Base-by-base conservation (phyloP, 2,888 invertebrate genomes). In the Azorinus chamasolen region DNA sequence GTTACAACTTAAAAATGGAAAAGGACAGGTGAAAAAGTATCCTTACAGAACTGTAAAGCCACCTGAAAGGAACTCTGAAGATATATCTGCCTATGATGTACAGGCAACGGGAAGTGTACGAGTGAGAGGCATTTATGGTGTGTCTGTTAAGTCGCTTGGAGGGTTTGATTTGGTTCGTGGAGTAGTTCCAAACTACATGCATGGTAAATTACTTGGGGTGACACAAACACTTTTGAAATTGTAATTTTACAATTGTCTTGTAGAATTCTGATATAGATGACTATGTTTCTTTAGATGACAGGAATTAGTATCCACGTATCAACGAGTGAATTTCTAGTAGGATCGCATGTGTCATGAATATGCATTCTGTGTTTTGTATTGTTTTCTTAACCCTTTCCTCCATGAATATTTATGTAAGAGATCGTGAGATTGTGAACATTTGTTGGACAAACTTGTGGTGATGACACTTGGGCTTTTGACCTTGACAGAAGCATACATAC, bases 121-220 rank as follows among this genome's bases (percentile, higher is more conserved):
- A 27, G 18, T 55, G 4, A 64, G 48, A 57, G 71, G 71, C 14
- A 57, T 71, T 14, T 5, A 16, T 8, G 71, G 71, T 14, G 18
- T 25, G 20, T 64, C 71, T 25, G 63, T 46, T 25, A 32, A 64
- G 20, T 50, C n/a, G 37, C 16, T 71, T 39, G 57, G 24, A 2
- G 48, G 50, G 25, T 71, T 71, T 64, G 71, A 71, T 55, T 24
- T 71, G 20, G 50, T 71, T 32, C 4, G 25, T 18, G 57, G 63
- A 12, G 24, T 57, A 18, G 50, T 50, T 8, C 71, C 57, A 41
- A 64, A 71, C 39, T 71, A 71, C 37, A 71, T 64, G 64, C 71
- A 71, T 50, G 55, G 64, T 57, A 51, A 64, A 14, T 18, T 71
- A 3, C 14, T 71, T 43, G 71, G 71, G 37, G 71, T 71, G 3